Conservation (phyloP, 2,888 invertebrate species). For the Micoletzkya japonica region DNA sequence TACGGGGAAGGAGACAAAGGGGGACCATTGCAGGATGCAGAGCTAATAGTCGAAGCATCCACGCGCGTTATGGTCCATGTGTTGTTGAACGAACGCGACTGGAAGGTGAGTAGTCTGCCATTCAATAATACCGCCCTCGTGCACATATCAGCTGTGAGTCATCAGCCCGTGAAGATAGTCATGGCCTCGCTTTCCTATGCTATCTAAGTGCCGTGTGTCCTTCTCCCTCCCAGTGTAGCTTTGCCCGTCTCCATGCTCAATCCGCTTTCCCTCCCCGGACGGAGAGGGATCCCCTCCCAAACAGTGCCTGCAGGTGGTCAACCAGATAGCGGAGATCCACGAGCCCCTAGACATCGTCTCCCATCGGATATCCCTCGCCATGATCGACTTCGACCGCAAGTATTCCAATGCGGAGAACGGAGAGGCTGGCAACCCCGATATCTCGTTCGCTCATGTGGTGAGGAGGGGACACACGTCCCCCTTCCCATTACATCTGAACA, state of each 20-base stretch:
- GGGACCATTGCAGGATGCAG: constrained; percentile 33
- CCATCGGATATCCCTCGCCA: constrained; percentile 33
- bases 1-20: not conserved
- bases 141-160: too few species aligned
- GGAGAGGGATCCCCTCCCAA: too few species aligned
- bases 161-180: too few species aligned
- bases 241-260: too few species aligned
- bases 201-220: not conserved
- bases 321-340: constrained; percentile 48
- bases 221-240: too few species aligned
- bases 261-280: too few species aligned
- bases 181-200: too few species aligned
- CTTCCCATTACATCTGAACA: too few species aligned
- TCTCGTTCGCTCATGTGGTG: constrained; percentile 40
- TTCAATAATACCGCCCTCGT: too few species aligned
- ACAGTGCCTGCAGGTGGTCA: constrained; percentile 36
- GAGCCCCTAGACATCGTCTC: constrained; percentile 48
- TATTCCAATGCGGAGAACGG: constrained; percentile 46
- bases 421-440: constrained; percentile 32
- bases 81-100: constrained; percentile 41
- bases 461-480: too few species aligned
- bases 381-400: constrained; percentile 44
- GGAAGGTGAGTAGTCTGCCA: constrained; percentile 42
- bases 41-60: constrained; percentile 34
- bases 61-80: constrained; percentile 48